Percentiles rank a stretch among this genome's conserved stretches.
These are phyloP conservation scores for Heliconius ismenius DNA, from an alignment of 2,888 invertebrate genomes.

Conservation along the genomic window DNA sequence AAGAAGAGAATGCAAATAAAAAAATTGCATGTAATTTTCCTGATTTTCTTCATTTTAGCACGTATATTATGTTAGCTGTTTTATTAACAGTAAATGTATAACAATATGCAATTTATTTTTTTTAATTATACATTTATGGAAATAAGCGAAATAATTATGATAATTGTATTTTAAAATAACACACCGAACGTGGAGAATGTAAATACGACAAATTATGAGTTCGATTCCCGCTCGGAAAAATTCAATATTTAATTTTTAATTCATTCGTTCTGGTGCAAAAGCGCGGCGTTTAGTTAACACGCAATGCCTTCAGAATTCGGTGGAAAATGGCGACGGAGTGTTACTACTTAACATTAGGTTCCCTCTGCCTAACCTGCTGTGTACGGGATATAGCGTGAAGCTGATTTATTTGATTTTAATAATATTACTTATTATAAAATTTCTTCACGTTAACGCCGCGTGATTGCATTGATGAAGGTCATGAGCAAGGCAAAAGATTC, in stretches of 20 bases:
- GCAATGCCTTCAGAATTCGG: too few species aligned
- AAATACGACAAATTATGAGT: too few species aligned
- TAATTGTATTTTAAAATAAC: not conserved
- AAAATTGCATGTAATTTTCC: not conserved
- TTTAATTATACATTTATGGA: not conserved
- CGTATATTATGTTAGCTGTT: not conserved
- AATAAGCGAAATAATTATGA: not conserved
- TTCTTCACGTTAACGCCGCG: constrained; percentile 3
- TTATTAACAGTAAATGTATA: not conserved
- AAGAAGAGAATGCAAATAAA: not conserved
- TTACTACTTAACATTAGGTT: too few species aligned
- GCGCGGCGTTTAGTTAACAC: too few species aligned
- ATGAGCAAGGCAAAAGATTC: constrained; percentile 5
- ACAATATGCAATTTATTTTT: not conserved
- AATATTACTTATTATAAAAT: not conserved
- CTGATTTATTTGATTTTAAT: too few species aligned
- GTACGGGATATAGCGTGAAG: too few species aligned
- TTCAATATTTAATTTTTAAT: too few species aligned
- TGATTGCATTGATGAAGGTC: constrained; percentile 1
- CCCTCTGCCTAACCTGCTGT: too few species aligned
- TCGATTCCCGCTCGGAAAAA: too few species aligned
- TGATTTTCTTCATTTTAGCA: not conserved
- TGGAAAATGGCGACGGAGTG: too few species aligned
- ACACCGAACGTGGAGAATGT: too few species aligned
- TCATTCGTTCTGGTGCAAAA: too few species aligned